phyloP scores from a whole-genome alignment of 2,888 invertebrate genomes.

The Lacanobia wlatinum region DNA sequence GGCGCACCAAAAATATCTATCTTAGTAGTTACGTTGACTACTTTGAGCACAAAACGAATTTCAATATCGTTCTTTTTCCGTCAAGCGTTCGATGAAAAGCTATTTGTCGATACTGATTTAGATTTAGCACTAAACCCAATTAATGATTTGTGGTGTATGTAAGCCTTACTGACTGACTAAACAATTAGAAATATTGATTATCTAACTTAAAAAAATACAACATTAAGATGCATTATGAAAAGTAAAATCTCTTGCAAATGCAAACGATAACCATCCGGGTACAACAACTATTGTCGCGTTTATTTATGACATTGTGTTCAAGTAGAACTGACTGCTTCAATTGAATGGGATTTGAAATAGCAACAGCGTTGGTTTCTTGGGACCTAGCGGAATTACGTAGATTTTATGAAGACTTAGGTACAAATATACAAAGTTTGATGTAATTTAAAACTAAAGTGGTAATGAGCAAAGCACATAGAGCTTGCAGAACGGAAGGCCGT shows the following conservation, averaged over 20 bases:
- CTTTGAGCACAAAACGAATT: too few species aligned
- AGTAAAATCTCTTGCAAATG: neutral
- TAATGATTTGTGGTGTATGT: neutral
- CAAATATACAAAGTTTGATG: neutral
- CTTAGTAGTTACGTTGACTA: too few species aligned
- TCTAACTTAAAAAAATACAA: neutral
- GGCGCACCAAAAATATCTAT: too few species aligned
- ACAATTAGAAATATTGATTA: neutral
- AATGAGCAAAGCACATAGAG: too few species aligned
- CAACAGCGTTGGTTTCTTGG: neutral
- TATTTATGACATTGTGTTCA: slow-evolving; percentile 13
- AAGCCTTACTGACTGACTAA: neutral
- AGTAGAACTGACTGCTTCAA: neutral
- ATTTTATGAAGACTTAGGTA: neutral
- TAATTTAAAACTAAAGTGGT: too few species aligned
- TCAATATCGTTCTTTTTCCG: too few species aligned
- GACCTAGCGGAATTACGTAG: neutral
- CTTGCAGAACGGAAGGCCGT: neutral
- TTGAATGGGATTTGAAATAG: neutral
- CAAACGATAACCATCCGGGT: neutral
- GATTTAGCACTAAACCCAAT: neutral
- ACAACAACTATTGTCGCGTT: slow-evolving; percentile 11
- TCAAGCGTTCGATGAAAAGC: too few species aligned
- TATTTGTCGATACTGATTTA: neutral
- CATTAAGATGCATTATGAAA: neutral